A percentile compares a stretch with the other conserved stretches of the same genome.
Evolutionary conservation across 2,113 vertebrate genomes (phyloP).

Genomic region (Sinocyclocheilus anshuiensis): DNA sequence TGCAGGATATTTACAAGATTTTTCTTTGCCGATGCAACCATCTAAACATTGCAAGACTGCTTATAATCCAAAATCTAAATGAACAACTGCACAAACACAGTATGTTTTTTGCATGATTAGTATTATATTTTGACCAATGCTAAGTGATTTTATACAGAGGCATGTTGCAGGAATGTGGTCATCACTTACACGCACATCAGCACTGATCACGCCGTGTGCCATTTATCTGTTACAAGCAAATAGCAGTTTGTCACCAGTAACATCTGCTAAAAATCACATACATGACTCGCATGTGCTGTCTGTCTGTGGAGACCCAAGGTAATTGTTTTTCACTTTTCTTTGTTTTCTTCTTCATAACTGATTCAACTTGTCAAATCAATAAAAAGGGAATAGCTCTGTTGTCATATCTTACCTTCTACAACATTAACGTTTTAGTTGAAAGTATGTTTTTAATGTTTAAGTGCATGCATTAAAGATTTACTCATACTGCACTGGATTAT

Average conservation of each 20-base stretch:
- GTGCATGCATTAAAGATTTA: background rate
- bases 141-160: background rate
- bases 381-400: background rate
- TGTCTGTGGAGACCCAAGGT: background rate
- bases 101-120: background rate
- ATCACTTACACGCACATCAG: conserved; percentile 29
- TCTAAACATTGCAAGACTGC: background rate
- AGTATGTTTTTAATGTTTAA: background rate
- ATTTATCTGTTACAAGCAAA: background rate
- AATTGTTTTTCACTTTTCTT: background rate
- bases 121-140: background rate
- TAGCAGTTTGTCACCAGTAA: conserved; percentile 12
- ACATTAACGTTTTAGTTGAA: background rate
- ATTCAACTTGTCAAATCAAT: background rate
- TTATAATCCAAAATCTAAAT: background rate
- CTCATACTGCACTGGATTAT: background rate
- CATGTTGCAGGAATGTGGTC: background rate
- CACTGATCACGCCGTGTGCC: background rate
- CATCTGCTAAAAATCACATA: background rate
- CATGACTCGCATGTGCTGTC: background rate
- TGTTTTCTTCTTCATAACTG: background rate
- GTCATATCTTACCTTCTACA: background rate
- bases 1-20: background rate
- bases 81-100: background rate
- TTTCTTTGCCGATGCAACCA: background rate